Percentiles rank a stretch among this genome's conserved stretches.
phyloP scores from a whole-genome alignment of 2,888 invertebrate genomes.

The Pseudococcus jackbeardsleyi region DNA sequence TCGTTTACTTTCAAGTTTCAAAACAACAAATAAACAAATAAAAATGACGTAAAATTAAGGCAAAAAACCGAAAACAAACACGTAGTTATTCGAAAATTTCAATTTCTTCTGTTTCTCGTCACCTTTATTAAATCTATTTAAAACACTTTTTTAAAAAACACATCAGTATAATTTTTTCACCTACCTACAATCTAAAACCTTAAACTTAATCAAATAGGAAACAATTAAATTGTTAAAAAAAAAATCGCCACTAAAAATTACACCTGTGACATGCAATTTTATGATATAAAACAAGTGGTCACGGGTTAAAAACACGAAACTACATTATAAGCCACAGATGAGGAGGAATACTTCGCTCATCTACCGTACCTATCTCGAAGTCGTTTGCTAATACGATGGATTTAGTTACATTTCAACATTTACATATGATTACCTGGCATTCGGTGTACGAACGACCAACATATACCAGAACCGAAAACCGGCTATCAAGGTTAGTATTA shows the following conservation, averaged over 20 bases:
- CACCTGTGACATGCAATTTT: background rate
- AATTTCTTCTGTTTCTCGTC: background rate
- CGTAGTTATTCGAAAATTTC: background rate
- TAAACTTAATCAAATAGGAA: background rate
- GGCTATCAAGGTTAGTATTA: conserved; percentile 42
- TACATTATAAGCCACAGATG: background rate
- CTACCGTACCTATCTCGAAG: background rate
- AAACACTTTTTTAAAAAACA: too few relatives aligned
- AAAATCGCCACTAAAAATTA: background rate
- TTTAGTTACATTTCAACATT: conserved; percentile 34
- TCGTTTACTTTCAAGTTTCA: background rate
- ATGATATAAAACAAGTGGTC: background rate
- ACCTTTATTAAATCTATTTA: too few relatives aligned
- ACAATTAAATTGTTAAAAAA: background rate
- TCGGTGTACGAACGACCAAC: conserved; percentile 1
- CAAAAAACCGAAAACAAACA: background rate
- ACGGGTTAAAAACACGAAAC: background rate
- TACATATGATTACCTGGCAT: background rate
- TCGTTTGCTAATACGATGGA: background rate
- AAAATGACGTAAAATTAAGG: background rate
- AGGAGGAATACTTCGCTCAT: background rate
- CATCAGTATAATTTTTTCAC: background rate
- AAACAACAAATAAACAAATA: background rate
- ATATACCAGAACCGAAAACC: conserved; percentile 25
- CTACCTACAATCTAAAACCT: background rate